Evolutionary conservation across 2,888 invertebrate species (phyloP).

Genomic region (Lepidochitona cinerea): DNA sequence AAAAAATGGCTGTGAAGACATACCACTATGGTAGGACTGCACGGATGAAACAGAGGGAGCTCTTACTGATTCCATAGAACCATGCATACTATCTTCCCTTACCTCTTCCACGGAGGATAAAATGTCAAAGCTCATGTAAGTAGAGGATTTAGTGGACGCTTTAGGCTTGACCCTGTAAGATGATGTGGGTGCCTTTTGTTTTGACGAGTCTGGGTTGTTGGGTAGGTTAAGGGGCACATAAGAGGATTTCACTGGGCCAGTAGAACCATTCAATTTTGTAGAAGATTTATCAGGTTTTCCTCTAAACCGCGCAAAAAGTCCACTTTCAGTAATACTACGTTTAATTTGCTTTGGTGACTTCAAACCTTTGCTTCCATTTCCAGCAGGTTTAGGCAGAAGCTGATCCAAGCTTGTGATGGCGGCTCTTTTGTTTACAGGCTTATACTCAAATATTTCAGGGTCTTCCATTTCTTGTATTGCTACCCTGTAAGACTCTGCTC

Average conservation of each 20-base stretch:
- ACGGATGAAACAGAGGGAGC: constrained; percentile 35
- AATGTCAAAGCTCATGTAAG: constrained; percentile 60
- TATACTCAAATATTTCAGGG: background rate
- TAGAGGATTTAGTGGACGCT: constrained; percentile 58
- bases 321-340: background rate
- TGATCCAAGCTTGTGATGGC: constrained; percentile 7
- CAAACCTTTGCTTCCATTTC: constrained; percentile 1
- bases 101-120: constrained; percentile 50
- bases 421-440: constrained; percentile 4
- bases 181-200: background rate
- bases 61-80: constrained; percentile 44
- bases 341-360: background rate
- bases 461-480: background rate
- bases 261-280: background rate
- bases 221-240: background rate
- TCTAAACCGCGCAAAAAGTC: background rate
- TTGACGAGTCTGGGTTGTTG: background rate
- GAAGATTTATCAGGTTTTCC: background rate
- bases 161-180: constrained; percentile 24
- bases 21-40: background rate
- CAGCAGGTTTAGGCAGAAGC: constrained; percentile 2
- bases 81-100: constrained; percentile 43
- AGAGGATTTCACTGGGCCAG: background rate
- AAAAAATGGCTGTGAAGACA: background rate
- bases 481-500: constrained; percentile 2